Percentiles rank a stretch among this genome's conserved stretches.
Evolutionary conservation across 2,888 invertebrate species (phyloP).

Genomic region (Glaucopsyche alexis): DNA sequence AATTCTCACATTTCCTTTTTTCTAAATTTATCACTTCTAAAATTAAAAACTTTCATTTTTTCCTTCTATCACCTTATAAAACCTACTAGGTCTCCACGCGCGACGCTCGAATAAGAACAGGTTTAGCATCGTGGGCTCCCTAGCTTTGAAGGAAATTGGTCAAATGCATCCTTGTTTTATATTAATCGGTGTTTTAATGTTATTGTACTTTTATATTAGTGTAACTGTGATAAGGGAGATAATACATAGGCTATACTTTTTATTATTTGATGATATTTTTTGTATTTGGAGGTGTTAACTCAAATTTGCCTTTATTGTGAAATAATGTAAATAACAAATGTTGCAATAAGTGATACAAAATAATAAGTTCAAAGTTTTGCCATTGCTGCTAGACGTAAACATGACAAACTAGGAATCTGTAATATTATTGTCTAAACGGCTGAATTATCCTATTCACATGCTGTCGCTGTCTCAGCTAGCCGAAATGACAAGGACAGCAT

Average conservation of each 20-base stretch:
- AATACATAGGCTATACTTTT: not conserved
- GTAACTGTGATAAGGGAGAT: slow-evolving; percentile 10
- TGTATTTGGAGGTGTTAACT: slow-evolving; percentile 7
- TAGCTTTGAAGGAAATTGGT: not conserved
- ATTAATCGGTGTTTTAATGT: not conserved
- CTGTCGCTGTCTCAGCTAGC: too few species aligned
- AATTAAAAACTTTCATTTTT: too few species aligned
- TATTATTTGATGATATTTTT: slow-evolving; percentile 2
- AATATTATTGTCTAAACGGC: not conserved
- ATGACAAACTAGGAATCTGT: not conserved
- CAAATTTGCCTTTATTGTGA: not conserved
- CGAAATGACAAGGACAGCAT: too few species aligned
- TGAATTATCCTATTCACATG: too few species aligned
- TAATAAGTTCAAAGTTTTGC: not conserved
- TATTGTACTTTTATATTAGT: not conserved
- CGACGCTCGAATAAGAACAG: too few species aligned
- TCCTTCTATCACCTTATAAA: too few species aligned
- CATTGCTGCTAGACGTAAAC: not conserved
- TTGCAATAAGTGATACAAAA: slow-evolving; percentile 8
- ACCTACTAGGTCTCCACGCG: too few species aligned
- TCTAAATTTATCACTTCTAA: not conserved
- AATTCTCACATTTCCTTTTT: not conserved
- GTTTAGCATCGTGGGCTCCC: too few species aligned
- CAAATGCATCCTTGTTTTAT: not conserved
- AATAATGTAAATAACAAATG: not conserved